phyloP scores from a whole-genome alignment of 2,888 invertebrate species.

The Leucoptera coffeella region DNA sequence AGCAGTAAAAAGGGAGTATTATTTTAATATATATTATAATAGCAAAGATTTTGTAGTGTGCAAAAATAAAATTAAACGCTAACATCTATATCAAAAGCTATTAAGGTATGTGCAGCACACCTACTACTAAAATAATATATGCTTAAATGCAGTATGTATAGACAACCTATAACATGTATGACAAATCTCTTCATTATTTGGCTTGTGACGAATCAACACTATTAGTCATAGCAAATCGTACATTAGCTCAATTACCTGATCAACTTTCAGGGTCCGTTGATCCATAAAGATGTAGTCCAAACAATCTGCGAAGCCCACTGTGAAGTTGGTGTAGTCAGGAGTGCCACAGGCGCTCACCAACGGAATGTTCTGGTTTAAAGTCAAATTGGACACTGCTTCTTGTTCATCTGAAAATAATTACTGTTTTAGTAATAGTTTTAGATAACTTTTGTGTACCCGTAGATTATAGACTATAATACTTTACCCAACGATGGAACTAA shows the following conservation, averaged over 20 bases:
- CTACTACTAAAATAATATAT: no score
- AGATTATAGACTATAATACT: no score
- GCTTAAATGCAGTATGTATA: no score
- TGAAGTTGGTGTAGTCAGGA: conserved; percentile 80
- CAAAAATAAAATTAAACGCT: conserved; percentile 2
- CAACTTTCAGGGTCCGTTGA: conserved; percentile 52
- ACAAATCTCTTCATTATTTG: conserved; percentile 1
- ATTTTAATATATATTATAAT: no score
- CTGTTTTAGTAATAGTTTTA: no score
- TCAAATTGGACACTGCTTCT: conserved; percentile 59
- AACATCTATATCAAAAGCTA: background rate
- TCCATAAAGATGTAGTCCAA: conserved; percentile 91
- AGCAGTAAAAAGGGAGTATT: no score
- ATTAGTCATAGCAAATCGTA: no score
- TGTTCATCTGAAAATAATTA: conserved; percentile 52
- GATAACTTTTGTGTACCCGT: no score
- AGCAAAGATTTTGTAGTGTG: no score
- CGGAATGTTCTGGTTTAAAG: conserved; percentile 56
- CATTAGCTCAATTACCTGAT: conserved; percentile 40
- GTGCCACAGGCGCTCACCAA: conserved; percentile 79
- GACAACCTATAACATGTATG: no score
- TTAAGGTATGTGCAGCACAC: conserved; percentile 1
- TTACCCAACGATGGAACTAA: conserved; percentile 14
- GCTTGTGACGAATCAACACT: background rate
- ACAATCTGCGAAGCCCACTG: conserved; percentile 74